Evolutionary conservation across 1,140 invertebrate species (phyloP).

Genomic region (Drosophila truncata): DNA sequence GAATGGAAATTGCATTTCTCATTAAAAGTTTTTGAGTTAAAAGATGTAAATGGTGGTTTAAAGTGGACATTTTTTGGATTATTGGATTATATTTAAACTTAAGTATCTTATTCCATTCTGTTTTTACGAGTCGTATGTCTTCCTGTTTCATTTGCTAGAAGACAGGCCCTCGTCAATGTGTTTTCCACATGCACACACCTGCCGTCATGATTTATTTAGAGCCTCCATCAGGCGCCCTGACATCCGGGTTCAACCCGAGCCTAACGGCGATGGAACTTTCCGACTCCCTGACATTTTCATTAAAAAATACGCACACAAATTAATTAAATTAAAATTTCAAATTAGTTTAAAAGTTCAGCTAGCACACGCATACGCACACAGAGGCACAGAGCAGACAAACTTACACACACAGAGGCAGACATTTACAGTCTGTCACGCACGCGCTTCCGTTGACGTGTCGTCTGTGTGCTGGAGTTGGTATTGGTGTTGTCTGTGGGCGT

Average conservation of each 20-base stretch:
- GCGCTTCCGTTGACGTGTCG: slow-evolving; percentile 45
- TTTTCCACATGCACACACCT: slow-evolving; percentile 30
- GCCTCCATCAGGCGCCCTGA: slow-evolving; percentile 9
- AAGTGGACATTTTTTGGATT: not conserved
- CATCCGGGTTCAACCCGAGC: slow-evolving; percentile 3
- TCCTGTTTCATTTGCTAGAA: slow-evolving; percentile 14
- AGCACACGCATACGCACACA: slow-evolving; percentile 16
- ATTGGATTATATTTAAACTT: not conserved
- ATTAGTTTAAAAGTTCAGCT: slow-evolving; percentile 74
- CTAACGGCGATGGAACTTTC: slow-evolving; percentile 5
- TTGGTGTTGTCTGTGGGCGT: slow-evolving; percentile 36
- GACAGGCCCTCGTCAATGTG: slow-evolving; percentile 10
- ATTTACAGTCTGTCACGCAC: slow-evolving; percentile 55
- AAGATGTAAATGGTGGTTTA: not conserved
- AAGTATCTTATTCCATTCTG: not conserved
- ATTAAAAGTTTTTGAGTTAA: slow-evolving; percentile 38
- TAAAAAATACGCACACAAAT: slow-evolving; percentile 66
- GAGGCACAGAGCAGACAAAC: slow-evolving; percentile 4
- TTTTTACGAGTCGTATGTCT: not conserved
- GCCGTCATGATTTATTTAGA: slow-evolving; percentile 36
- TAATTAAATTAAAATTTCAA: slow-evolving; percentile 80
- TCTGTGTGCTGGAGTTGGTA: slow-evolving; percentile 23
- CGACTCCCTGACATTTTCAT: slow-evolving; percentile 36
- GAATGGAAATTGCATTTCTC: slow-evolving; percentile 29
- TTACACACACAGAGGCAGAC: slow-evolving; percentile 8